Evolutionary conservation across 2,888 invertebrate species (phyloP).

Genomic region (Apamea monoglypha): DNA sequence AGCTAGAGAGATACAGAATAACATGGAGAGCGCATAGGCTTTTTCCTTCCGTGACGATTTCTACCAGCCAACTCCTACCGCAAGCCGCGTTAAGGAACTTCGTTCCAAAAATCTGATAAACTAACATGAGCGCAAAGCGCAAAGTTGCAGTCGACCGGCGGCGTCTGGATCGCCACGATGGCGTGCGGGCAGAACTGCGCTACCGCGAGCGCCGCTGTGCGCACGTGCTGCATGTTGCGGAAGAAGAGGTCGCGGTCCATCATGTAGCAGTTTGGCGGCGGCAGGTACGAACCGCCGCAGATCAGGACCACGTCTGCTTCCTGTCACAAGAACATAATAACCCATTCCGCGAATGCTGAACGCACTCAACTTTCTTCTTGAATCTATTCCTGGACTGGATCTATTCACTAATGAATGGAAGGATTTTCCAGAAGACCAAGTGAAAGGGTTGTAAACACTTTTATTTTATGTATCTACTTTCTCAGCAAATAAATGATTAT

Average conservation of each 20-base stretch:
- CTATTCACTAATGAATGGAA: background rate
- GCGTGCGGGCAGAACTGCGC: slow-evolving; percentile 84
- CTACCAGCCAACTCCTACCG: background rate
- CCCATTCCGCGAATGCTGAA: background rate
- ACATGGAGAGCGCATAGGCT: background rate
- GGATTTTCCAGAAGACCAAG: background rate
- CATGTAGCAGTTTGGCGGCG: slow-evolving; percentile 80
- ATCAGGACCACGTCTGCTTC: slow-evolving; percentile 84
- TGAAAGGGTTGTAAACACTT: background rate
- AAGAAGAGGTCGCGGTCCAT: slow-evolving; percentile 83
- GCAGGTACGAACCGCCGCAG: slow-evolving; percentile 81
- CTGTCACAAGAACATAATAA: slow-evolving; percentile 64
- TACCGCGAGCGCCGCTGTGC: slow-evolving; percentile 77
- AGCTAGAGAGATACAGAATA: background rate
- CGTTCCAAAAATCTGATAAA: slow-evolving; percentile 19
- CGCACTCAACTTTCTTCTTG: background rate
- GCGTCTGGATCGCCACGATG: slow-evolving; percentile 83
- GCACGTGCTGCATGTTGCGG: slow-evolving; percentile 82
- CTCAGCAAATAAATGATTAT: background rate
- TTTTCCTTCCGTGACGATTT: background rate
- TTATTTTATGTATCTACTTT: background rate
- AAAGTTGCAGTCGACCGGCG: slow-evolving; percentile 86
- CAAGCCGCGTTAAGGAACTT: background rate
- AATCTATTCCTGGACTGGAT: background rate
- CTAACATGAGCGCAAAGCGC: slow-evolving; percentile 82